A percentile compares a stretch with the other conserved stretches of the same genome.
These are phyloP conservation scores for Phylloscopus trochiloides DNA, from an alignment of 2,113 vertebrate species.

Conservation along the genomic window DNA sequence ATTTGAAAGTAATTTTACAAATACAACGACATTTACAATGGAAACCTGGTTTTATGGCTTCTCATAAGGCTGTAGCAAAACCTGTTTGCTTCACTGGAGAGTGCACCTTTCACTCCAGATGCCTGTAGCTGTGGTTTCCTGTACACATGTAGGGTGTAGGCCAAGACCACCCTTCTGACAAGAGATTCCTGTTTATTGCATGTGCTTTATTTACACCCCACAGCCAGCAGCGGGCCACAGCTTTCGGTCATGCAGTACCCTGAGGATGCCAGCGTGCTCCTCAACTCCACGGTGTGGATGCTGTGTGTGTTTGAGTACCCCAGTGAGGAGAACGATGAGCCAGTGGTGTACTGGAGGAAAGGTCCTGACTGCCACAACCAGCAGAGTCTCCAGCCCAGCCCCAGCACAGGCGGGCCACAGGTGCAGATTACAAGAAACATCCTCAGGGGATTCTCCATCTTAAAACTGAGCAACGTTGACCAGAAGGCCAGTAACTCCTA, in stretches of 20 bases:
- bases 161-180: not conserved
- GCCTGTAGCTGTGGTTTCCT: not conserved
- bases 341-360: not conserved
- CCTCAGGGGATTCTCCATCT: not conserved
- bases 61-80: not conserved
- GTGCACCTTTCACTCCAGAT: fast-evolving
- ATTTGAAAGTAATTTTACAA: not conserved
- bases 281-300: not conserved
- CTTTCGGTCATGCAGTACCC: not conserved
- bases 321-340: not conserved
- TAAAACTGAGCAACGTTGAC: not conserved
- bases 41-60: not conserved
- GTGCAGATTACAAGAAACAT: not conserved
- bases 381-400: not conserved
- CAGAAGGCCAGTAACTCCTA: not conserved
- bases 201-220: not conserved
- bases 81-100: not conserved
- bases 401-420: fast-evolving
- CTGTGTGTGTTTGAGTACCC: not conserved
- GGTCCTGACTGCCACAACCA: not conserved
- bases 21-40: not conserved
- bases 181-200: not conserved
- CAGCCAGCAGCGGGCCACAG: not conserved
- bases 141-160: not conserved
- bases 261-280: not conserved